Conservation (phyloP, 1,140 invertebrate species). For the Brachionus manjavacas region DNA sequence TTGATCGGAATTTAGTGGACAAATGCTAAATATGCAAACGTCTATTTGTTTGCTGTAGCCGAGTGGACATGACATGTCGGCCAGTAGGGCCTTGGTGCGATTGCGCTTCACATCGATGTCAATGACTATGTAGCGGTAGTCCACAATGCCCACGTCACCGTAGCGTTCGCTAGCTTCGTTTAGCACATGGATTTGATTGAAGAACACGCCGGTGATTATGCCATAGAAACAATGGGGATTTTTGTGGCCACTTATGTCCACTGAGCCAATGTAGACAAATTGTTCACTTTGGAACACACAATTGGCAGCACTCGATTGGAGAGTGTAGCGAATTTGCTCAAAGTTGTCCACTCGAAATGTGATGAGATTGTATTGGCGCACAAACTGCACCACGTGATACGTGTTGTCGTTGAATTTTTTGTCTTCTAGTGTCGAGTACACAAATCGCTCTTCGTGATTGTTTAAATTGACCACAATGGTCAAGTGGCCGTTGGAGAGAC, state of each 20-base stretch:
- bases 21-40: slow-evolving; percentile 25
- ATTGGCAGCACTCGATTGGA: neutral
- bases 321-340: slow-evolving; percentile 12
- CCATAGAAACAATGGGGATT: neutral
- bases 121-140: slow-evolving; percentile 15
- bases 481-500: neutral
- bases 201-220: slow-evolving; percentile 25
- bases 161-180: neutral
- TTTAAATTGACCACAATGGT: neutral
- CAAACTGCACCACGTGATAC: slow-evolving; percentile 34
- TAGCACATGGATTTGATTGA: neutral
- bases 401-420: slow-evolving; percentile 38
- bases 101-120: slow-evolving; percentile 19
- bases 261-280: neutral
- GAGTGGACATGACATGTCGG: neutral
- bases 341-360: slow-evolving; percentile 37
- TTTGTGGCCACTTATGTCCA: neutral
- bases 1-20: slow-evolving; percentile 40
- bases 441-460: neutral
- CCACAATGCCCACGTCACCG: slow-evolving; percentile 10
- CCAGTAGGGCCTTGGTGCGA: neutral
- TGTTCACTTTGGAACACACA: slow-evolving; percentile 1
- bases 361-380: neutral
- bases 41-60: neutral
- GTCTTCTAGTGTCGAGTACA: neutral